A percentile compares a stretch with the other conserved stretches of the same genome.
These are phyloP conservation scores for Plusia festucae DNA, from an alignment of 2,888 invertebrate genomes.

Conservation along the genomic window DNA sequence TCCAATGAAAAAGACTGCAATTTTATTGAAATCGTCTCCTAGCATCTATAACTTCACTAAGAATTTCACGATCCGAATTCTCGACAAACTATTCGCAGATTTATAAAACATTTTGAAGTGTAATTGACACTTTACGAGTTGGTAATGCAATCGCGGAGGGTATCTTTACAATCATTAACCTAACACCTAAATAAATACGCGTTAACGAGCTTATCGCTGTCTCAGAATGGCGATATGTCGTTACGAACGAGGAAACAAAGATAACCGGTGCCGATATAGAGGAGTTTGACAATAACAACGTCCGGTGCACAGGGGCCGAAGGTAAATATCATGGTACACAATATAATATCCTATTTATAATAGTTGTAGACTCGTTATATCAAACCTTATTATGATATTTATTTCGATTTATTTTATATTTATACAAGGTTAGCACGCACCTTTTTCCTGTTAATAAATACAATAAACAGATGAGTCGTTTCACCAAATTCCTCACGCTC, in stretches of 20 bases:
- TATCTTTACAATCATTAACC: constrained; percentile 58
- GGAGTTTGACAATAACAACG: constrained; percentile 45
- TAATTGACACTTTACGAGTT: constrained; percentile 55
- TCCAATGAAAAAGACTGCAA: constrained; percentile 44
- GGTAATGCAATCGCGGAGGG: constrained; percentile 60
- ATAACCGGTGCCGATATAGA: constrained; percentile 38
- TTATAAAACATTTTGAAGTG: constrained; percentile 46
- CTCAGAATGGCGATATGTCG: constrained; percentile 48
- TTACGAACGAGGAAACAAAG: constrained; percentile 55
- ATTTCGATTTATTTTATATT: constrained; percentile 43
- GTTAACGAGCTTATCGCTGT: constrained; percentile 49
- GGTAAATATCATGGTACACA: constrained; percentile 35
- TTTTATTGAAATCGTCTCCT: constrained; percentile 32
- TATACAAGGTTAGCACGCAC: constrained; percentile 38
- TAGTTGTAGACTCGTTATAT: constrained; percentile 46
- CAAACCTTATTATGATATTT: constrained; percentile 56
- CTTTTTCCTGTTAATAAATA: constrained; percentile 43
- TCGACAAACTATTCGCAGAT: constrained; percentile 46
- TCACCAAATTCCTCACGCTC: constrained; percentile 52
- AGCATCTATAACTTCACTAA: constrained; percentile 23
- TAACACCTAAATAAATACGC: constrained; percentile 64
- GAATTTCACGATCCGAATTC: constrained; percentile 39
- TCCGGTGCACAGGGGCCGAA: constrained; percentile 31
- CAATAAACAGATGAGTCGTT: constrained; percentile 24
- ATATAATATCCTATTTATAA: constrained; percentile 47